Evolutionary conservation across 2,888 invertebrate species (phyloP), one percentile per base, ranked within the genome.

Genomic region (Hydrotaea diabolus): DNA sequence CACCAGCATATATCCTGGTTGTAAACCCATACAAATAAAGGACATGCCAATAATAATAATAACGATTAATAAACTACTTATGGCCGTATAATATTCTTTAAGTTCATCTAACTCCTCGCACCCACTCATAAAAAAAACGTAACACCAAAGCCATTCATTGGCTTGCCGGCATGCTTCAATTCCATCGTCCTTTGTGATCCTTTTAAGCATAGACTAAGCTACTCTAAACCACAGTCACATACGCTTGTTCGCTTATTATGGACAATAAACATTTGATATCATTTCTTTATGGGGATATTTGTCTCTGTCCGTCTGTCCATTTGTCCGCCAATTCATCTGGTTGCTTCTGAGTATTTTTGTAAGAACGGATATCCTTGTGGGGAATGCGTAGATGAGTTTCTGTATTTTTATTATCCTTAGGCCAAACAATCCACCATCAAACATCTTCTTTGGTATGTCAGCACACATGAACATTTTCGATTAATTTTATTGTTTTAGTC

Each of bases 401-500:
- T 39, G 19, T 31, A 46, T 46, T 55, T 36, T 55, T 73, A 73
- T 57, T 31, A 55, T 36, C 19, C 17, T 46, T n/a, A 62, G n/a
- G 31, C 26, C 31, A 62, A 31, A 31, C 31, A 31, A 31, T 3
- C 26, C 7, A 31, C 11, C 49, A 49, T 21, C n/a, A n/a, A 43
- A 23, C 36, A 57, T 73, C 17, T 72, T 49, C 4, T 13, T 13
- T 31, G n/a, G 21, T 59, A 15, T 49, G 19, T 75, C 23, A 21
- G n/a, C 15, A 46, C 1, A 64, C 5, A 62, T 21, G n/a, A 64
- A 76, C 15, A 57, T 62, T 43, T 72, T 69, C 57, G 73, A 75
- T 75, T 82, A 71, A 75, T 71, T 82, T 71, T 75, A 75, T 82
- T 71, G 49, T 69, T 53, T 26, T 23, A 39, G 64, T 76, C 4